These are phyloP conservation scores for Calidris pugnax DNA, from an alignment of 2,113 vertebrate species.

Conservation along the genomic window DNA sequence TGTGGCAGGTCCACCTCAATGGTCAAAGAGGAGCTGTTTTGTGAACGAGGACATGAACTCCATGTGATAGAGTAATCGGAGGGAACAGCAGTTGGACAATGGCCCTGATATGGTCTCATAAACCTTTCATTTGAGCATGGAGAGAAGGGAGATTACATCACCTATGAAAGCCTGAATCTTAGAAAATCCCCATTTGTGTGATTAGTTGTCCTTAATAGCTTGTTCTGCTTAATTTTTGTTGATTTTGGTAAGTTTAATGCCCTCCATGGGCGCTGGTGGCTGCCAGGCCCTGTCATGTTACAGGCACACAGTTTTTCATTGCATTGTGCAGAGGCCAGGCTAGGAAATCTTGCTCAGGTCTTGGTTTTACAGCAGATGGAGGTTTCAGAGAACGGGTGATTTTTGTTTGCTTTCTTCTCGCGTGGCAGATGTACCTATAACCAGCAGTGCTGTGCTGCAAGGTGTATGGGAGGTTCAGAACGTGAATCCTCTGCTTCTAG, in stretches of 20 bases:
- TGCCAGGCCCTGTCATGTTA: background rate
- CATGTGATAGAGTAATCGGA: background rate
- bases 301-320: background rate
- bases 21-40: background rate
- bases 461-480: background rate
- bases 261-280: background rate
- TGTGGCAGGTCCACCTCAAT: background rate
- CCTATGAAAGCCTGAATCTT: background rate
- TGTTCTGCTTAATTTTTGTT: background rate
- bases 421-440: background rate
- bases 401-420: background rate
- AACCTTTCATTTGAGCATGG: background rate
- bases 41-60: background rate
- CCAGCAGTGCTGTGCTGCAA: background rate
- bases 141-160: background rate
- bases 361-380: background rate
- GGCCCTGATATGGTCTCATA: background rate
- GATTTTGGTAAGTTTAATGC: background rate
- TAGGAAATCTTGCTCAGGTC: background rate
- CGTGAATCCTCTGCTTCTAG: background rate
- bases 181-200: background rate
- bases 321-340: background rate
- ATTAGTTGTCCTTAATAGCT: background rate
- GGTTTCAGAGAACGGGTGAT: background rate
- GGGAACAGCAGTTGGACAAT: background rate